Conservation (phyloP, 2,797 vertebrate genomes). For the Ciconia nigra region DNA sequence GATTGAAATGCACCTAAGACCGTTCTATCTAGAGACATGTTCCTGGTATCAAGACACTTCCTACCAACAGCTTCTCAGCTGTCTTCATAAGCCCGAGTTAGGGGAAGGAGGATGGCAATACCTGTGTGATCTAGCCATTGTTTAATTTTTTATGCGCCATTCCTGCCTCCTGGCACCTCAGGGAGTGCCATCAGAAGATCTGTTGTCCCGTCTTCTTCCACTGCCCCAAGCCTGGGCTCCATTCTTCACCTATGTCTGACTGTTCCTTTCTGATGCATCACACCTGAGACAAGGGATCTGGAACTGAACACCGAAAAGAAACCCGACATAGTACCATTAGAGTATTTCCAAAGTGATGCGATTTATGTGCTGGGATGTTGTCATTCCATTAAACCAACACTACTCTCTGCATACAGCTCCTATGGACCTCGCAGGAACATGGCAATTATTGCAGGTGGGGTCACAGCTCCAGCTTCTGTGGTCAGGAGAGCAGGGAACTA, state of each 20-base stretch:
- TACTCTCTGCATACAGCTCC: neutral
- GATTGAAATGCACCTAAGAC: neutral
- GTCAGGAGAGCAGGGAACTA: neutral
- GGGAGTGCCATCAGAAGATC: neutral
- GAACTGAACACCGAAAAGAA: neutral
- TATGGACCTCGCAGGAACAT: neutral
- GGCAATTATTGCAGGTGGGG: neutral
- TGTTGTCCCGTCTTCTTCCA: neutral
- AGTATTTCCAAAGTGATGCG: neutral
- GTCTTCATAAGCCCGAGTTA: rapidly evolving
- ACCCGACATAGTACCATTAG: neutral
- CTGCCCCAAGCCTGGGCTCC: neutral
- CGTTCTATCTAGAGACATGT: neutral
- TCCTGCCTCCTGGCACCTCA: neutral
- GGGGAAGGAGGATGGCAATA: neutral
- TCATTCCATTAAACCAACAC: neutral
- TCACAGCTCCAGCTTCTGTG: neutral
- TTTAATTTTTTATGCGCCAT: neutral
- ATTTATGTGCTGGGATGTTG: neutral
- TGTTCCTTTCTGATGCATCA: neutral
- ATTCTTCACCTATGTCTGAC: neutral
- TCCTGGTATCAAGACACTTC: neutral
- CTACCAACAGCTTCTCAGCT: neutral
- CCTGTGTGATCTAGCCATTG: neutral
- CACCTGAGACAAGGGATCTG: neutral